Conservation (phyloP, 2,797 vertebrate genomes). For the Intellagama lesueurii region DNA sequence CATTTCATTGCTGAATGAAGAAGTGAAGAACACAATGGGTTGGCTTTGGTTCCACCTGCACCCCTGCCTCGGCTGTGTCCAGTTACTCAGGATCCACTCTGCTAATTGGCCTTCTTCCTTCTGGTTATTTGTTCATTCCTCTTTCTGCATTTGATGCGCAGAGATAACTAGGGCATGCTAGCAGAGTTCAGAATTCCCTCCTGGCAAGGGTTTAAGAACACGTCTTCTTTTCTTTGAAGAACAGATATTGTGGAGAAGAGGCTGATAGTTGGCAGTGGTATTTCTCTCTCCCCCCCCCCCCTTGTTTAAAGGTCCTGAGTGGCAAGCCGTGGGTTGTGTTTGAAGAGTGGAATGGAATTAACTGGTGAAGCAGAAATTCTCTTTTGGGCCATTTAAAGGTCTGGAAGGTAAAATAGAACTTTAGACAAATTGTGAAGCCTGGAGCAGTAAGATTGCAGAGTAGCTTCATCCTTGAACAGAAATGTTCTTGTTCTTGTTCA, state of each 20-base stretch:
- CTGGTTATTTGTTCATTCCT: neutral
- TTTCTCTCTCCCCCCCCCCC: too few species aligned
- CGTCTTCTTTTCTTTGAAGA: neutral
- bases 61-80: neutral
- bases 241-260: neutral
- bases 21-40: neutral
- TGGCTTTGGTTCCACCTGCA: neutral
- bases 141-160: neutral
- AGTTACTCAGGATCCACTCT: neutral
- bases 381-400: neutral
- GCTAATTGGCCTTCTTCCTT: slow-evolving; percentile 4
- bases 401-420: neutral
- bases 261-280: neutral
- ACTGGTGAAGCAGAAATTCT: neutral
- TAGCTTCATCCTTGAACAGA: too few species aligned
- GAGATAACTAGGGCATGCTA: neutral
- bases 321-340: neutral
- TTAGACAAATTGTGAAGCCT: neutral
- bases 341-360: neutral
- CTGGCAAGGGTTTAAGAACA: neutral
- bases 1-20: neutral
- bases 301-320: neutral
- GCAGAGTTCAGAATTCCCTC: neutral
- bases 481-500: neutral
- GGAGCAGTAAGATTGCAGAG: too few species aligned